These are phyloP conservation scores for Sitta europaea DNA, from an alignment of 2,113 vertebrate genomes.

Conservation along the genomic window DNA sequence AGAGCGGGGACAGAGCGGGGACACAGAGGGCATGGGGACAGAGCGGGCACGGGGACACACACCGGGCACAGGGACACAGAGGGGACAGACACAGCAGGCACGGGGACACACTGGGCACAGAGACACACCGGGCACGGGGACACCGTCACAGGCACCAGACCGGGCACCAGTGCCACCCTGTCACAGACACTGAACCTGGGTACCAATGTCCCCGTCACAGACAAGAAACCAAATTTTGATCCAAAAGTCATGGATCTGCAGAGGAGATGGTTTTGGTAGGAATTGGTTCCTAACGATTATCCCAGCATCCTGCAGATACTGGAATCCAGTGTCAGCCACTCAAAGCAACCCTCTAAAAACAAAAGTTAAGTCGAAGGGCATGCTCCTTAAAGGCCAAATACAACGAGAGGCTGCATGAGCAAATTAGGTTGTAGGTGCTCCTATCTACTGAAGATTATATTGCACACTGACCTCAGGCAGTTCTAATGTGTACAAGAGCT, in stretches of 20 bases:
- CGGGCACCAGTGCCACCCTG: not conserved
- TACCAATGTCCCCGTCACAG: accelerated
- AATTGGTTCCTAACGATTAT: not conserved
- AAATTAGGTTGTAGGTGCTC: not conserved
- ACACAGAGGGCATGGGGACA: not conserved
- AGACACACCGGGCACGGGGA: not conserved
- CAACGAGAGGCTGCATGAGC: not conserved
- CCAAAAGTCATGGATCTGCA: not conserved
- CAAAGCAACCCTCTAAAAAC: not conserved
- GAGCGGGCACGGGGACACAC: not conserved
- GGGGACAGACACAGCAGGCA: no score
- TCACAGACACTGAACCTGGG: accelerated
- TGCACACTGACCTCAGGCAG: not conserved
- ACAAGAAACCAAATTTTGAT: not conserved
- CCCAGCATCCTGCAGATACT: not conserved
- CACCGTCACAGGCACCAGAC: accelerated
- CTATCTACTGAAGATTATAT: not conserved
- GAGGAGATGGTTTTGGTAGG: not conserved
- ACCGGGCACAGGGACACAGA: not conserved
- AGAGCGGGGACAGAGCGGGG: no score
- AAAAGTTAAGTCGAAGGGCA: not conserved
- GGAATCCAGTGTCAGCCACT: not conserved
- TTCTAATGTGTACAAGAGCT: not conserved
- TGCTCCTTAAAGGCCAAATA: not conserved
- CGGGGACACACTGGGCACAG: not conserved